Evolutionary conservation across 2,888 invertebrate species (phyloP), one percentile per base, ranked within the genome.

Genomic region (Antheraea assamensis): DNA sequence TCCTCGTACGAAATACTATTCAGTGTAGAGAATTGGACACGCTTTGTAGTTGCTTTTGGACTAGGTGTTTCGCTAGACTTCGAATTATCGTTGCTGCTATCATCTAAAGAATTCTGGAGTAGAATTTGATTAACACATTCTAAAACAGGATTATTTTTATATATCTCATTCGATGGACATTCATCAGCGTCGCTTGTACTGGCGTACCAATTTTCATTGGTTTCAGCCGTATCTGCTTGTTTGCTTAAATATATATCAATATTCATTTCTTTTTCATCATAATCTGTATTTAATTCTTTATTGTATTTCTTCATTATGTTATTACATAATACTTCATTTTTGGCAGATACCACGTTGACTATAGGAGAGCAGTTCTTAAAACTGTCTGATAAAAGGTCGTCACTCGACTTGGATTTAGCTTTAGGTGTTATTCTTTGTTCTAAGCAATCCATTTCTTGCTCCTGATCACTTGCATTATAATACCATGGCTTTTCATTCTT

Each of bases 111-210:
- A 86, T 98, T 97, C 81, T 97, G 97, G 49, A 98, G 90, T 61
- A 98, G 91, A 81, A 98, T 98, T 90, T 97, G 98, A 92, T 98
- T 98, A 78, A 98, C 97, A 85, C 98, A 98, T 88, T 98, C 98
- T 72, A 98, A 90, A 13, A 98, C 98, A 1, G 98, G 98, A 90
- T 98, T 98, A 79, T 97, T 97, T 87, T 96, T 96, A 79, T 97
- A 96, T 79, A 96, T 96, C 85, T 96, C 96, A 83, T 95, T 95
- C 31, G 96, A 95, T 74, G 96, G 96, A 77, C 96, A 96, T 79
- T 97, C 97, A 85, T 97, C 97, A 70, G 96, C 96, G 84, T 97
- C 97, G 84, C 97, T 97, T 27, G 96, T 96, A 83, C 96, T 97
- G 21, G 96, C 96, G 88, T 97, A 97, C 97, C 97, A 97, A 87